Conservation (phyloP, 92 coral and sea anemone genomes). For the Bergia sp. region DNA sequence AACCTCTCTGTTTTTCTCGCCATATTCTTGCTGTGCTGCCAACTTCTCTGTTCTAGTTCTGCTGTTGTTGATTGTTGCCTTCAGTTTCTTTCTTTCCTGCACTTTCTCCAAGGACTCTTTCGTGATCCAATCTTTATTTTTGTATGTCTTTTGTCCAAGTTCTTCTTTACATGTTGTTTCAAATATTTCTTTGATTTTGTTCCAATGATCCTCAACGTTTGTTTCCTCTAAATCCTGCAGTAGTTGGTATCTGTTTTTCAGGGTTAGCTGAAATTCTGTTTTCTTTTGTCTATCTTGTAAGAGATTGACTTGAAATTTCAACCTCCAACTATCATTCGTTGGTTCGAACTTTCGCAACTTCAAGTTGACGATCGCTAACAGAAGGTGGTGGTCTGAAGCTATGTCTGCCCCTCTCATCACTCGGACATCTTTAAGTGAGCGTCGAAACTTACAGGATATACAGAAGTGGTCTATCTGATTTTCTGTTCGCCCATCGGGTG, state of each 20-base stretch:
- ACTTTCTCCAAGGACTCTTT: conserved; percentile 24
- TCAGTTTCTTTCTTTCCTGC: conserved; percentile 21
- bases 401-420: no score
- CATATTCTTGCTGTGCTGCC: neutral
- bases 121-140: neutral
- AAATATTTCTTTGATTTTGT: neutral
- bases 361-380: no score
- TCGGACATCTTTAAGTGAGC: no score
- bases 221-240: conserved; percentile 8
- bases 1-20: neutral
- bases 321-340: no score
- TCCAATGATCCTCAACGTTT: neutral
- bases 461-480: neutral
- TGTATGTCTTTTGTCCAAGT: neutral
- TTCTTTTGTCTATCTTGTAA: no score
- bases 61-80: conserved; percentile 34
- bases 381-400: no score
- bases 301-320: no score
- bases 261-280: no score
- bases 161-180: neutral
- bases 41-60: conserved; percentile 1
- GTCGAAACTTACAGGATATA: neutral
- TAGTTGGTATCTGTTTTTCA: no score
- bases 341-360: no score
- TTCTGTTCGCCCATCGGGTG: neutral